Evolutionary conservation across 2,113 vertebrate genomes (phyloP), one percentile per base, ranked within the genome.

Genomic region (Pomatostomus ruficeps): DNA sequence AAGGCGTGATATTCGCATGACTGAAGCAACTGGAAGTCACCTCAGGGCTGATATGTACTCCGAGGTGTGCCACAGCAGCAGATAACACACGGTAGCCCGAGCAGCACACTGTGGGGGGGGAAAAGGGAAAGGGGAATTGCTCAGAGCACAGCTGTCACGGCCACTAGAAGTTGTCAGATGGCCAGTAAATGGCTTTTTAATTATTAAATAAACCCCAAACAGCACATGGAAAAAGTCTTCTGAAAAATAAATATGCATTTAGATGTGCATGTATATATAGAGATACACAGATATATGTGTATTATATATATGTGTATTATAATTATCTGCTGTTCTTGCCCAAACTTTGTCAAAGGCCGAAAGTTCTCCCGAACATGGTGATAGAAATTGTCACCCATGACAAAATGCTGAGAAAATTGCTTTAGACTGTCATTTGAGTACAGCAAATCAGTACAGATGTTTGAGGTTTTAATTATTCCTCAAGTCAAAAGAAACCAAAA

Each of bases 21-120:
- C 61, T 59, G 62, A 85, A 89, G 77, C 0, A 7, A 20, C 31
- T 73, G 71, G 40, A 49, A 68, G 76, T 49, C 83, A 80, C 71
- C 71, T 57, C 29, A 14, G 77, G 70, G 74, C 55, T 83, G 58
- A 42, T 35, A 5, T 0, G 9, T 78, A 61, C 74, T 33, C 51
- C 22, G 8, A 71, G 70, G 29, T 51, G 66, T 85, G 57, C 78
- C 57, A 42, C 54, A 61, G 38, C 14, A 12, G 71, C 42, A 70
- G 91, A 15, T 49, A 72, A 55, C 0, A 0, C 38, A 25, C 2
- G 0, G 43, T 70, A 88, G 62, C 36, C 45, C 0, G 1, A 65
- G 48, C 51, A 52, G 48, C 57, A 63, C 46, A 22, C 26, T 1
- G 1, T n/a, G 1, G 2, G 0, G n/a, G 48, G 40, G 36, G 78